Conservation (phyloP, 2,888 invertebrate species). For the Drosophila acutilabella region DNA sequence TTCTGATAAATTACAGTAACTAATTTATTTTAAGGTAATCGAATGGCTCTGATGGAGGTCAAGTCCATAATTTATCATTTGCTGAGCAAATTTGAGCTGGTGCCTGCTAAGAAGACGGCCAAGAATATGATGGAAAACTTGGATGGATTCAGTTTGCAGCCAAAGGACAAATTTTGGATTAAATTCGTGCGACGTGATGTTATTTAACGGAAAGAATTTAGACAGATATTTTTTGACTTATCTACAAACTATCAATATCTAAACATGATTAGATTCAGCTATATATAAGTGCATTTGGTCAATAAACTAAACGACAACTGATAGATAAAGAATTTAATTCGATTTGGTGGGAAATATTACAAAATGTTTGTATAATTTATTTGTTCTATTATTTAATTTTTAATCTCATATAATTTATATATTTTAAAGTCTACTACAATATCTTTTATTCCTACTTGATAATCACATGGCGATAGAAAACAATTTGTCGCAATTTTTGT, state of each 20-base stretch:
- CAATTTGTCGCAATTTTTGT: not conserved
- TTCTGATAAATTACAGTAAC: not conserved
- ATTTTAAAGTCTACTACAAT: no score
- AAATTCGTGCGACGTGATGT: conserved; percentile 58
- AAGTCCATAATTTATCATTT: conserved; percentile 76
- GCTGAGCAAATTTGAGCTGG: conserved; percentile 63
- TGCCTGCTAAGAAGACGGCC: conserved; percentile 59
- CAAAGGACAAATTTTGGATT: conserved; percentile 74
- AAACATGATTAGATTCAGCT: conserved; percentile 5
- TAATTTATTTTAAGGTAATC: conserved; percentile 45
- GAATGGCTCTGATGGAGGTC: conserved; percentile 78
- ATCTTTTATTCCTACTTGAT: no score
- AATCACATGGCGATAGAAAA: no score
- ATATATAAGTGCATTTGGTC: not conserved
- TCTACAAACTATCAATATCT: not conserved
- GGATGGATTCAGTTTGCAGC: conserved; percentile 51
- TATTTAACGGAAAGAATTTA: not conserved
- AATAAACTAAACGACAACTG: conserved; percentile 6
- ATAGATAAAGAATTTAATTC: not conserved
- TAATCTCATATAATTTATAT: no score
- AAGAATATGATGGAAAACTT: conserved; percentile 60
- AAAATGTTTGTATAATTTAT: not conserved
- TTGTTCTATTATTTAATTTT: not conserved
- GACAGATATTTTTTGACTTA: not conserved
- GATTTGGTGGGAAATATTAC: not conserved